These are phyloP conservation scores for Philypnodon macrostomus DNA, from an alignment of 2,797 vertebrate genomes.

Conservation along the genomic window DNA sequence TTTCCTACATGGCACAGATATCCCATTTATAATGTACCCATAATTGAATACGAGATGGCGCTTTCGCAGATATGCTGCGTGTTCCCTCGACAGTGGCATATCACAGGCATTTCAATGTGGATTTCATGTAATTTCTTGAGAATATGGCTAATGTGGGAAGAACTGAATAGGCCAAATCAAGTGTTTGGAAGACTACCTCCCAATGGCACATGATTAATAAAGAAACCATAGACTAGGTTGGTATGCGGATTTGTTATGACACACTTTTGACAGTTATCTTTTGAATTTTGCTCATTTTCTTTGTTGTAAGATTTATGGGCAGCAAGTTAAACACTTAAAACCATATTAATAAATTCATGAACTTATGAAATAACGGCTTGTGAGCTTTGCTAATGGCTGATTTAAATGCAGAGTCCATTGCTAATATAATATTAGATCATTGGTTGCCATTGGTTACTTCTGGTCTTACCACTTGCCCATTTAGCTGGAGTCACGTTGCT, in stretches of 20 bases:
- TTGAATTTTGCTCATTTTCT: no score
- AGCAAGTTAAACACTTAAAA: no score
- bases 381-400: constrained; percentile 20
- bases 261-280: no score
- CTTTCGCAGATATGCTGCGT: constrained; percentile 28
- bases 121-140: constrained; percentile 61
- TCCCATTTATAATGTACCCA: constrained; percentile 62
- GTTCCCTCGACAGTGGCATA: constrained; percentile 54
- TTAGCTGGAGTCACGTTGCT: constrained; percentile 49
- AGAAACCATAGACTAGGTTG: constrained; percentile 35
- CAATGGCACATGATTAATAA: constrained; percentile 34
- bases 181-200: constrained; percentile 58
- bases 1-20: constrained; percentile 32
- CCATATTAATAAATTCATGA: no score
- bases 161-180: constrained; percentile 63
- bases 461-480: constrained; percentile 44
- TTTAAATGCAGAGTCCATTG: constrained; percentile 30
- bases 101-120: constrained; percentile 66
- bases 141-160: constrained; percentile 58
- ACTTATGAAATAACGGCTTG: constrained; percentile 7
- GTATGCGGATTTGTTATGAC: constrained; percentile 62
- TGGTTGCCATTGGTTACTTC: constrained; percentile 62
- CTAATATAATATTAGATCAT: constrained; percentile 33
- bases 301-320: no score
- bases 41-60: constrained; percentile 68